These are phyloP conservation scores for Congeria kusceri DNA, from an alignment of 2,888 invertebrate genomes.

Conservation along the genomic window DNA sequence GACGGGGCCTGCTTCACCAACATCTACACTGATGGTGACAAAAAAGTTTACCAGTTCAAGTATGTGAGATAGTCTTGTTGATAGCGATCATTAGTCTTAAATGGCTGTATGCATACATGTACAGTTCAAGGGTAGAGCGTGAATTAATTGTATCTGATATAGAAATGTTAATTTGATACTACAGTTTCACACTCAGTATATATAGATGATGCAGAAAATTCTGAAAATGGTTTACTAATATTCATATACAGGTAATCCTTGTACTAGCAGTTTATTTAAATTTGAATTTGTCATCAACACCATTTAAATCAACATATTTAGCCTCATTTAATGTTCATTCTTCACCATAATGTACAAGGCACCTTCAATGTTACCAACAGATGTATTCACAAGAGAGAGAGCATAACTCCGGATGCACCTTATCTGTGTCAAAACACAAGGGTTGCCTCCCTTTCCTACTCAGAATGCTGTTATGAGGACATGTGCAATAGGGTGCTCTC, in stretches of 20 bases:
- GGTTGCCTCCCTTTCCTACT: conserved; percentile 41
- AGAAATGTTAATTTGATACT: too few species aligned
- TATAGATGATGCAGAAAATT: too few species aligned
- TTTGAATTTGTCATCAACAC: too few species aligned
- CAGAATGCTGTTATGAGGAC: conserved; percentile 57
- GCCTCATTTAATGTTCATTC: too few species aligned
- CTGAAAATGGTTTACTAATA: too few species aligned
- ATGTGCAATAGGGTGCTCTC: conserved; percentile 48
- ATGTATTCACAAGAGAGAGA: conserved; percentile 50
- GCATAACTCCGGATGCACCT: conserved; percentile 60
- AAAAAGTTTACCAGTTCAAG: conserved; percentile 48
- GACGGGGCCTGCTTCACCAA: conserved; percentile 61
- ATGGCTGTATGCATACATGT: conserved; percentile 1
- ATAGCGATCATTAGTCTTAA: neutral
- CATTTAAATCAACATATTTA: too few species aligned
- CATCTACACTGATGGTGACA: conserved; percentile 21
- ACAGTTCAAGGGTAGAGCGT: too few species aligned
- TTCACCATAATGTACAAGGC: too few species aligned
- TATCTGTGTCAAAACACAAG: conserved; percentile 60
- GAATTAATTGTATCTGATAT: too few species aligned
- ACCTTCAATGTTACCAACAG: conserved; percentile 32
- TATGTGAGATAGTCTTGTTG: conserved; percentile 20
- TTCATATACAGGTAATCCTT: too few species aligned
- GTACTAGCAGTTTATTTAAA: too few species aligned
- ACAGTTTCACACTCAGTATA: too few species aligned